A percentile compares a stretch with the other conserved stretches of the same genome.
These are phyloP conservation scores for Drosophila repleta DNA, from an alignment of 1,140 invertebrate genomes.

Conservation along the genomic window DNA sequence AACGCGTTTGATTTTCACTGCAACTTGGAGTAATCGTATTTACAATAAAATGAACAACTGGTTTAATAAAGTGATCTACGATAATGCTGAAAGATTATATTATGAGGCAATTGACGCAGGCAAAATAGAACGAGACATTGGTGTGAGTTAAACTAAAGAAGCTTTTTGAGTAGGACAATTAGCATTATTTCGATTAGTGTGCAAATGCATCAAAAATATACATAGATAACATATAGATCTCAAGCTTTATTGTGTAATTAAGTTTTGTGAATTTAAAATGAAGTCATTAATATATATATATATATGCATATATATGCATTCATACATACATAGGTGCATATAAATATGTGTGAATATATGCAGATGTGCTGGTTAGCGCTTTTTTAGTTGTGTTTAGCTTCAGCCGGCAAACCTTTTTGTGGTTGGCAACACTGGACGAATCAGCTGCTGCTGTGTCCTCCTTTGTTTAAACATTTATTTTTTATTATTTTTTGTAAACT, in stretches of 20 bases:
- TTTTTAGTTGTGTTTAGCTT: slow-evolving; percentile 6
- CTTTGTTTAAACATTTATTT: slow-evolving; percentile 28
- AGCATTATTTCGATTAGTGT: neutral
- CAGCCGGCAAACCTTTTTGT: slow-evolving; percentile 28
- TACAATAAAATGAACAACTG: slow-evolving; percentile 49
- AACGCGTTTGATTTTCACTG: slow-evolving; percentile 1
- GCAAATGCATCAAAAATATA: neutral
- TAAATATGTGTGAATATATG: slow-evolving; percentile 10
- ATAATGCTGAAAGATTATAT: slow-evolving; percentile 46
- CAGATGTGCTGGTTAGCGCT: slow-evolving; percentile 7
- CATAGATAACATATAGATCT: neutral
- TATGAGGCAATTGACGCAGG: slow-evolving; percentile 27
- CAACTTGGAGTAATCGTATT: neutral
- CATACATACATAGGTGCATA: neutral
- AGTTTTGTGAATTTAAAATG: slow-evolving; percentile 10
- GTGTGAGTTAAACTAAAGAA: slow-evolving; percentile 25
- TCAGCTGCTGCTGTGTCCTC: slow-evolving; percentile 48
- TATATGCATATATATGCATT: slow-evolving; percentile 1
- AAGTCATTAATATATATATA: neutral
- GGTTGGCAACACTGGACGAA: slow-evolving; percentile 51
- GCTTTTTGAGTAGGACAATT: neutral
- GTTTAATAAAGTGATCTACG: slow-evolving; percentile 45
- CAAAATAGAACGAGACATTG: neutral
- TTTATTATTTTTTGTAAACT: slow-evolving; percentile 12
- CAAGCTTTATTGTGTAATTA: neutral